Evolutionary conservation across 2,113 vertebrate genomes (phyloP).

Genomic region (Vulpes lagopus): DNA sequence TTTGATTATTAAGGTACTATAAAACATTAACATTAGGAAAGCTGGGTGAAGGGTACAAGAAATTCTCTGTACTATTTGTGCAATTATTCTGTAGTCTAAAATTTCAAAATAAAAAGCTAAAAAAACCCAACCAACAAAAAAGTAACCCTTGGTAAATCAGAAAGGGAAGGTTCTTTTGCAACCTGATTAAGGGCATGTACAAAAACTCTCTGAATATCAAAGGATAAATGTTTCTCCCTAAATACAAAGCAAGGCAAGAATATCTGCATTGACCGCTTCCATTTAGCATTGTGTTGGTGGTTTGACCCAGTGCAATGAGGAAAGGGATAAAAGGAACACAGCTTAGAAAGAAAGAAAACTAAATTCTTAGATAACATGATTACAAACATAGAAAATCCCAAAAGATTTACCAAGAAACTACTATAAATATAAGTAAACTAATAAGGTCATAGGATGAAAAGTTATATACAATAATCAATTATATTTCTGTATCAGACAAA

Average conservation of each 20-base stretch:
- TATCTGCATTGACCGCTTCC: not conserved
- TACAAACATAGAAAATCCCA: not conserved
- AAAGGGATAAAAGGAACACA: not conserved
- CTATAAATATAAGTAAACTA: not conserved
- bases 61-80: not conserved
- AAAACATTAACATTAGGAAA: not conserved
- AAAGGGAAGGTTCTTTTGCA: not conserved
- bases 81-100: not conserved
- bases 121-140: not conserved
- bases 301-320: not conserved
- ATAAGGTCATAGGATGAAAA: no score
- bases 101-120: not conserved
- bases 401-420: not conserved
- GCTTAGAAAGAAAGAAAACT: not conserved
- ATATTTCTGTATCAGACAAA: no score
- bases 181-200: not conserved
- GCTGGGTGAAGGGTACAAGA: not conserved
- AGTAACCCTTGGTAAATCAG: not conserved
- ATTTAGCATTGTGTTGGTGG: not conserved
- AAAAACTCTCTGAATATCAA: not conserved
- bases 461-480: no score
- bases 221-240: not conserved
- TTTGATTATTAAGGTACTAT: not conserved
- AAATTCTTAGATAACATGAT: not conserved
- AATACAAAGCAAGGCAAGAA: not conserved